These are phyloP conservation scores for Lineus longissimus DNA, from an alignment of 1,140 invertebrate species.

Conservation along the genomic window DNA sequence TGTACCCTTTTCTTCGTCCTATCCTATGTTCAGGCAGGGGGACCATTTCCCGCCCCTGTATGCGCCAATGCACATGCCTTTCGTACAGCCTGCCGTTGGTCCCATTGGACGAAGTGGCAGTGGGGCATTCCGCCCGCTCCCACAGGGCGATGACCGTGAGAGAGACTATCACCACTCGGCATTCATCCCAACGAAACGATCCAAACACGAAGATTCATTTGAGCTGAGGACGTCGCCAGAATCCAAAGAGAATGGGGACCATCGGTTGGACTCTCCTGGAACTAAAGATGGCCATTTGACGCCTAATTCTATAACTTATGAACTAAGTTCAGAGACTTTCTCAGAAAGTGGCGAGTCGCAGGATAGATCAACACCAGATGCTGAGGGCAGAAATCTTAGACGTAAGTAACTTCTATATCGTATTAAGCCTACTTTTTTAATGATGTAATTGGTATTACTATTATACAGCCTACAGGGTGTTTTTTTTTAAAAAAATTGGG, in stretches of 20 bases:
- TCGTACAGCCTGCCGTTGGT: slow-evolving; percentile 31
- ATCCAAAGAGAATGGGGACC: neutral
- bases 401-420: slow-evolving; percentile 32
- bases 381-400: slow-evolving; percentile 42
- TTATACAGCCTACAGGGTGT: no score
- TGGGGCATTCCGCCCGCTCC: slow-evolving; percentile 42
- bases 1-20: slow-evolving; percentile 33
- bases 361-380: slow-evolving; percentile 43
- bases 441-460: no score
- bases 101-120: slow-evolving; percentile 33
- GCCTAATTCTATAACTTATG: slow-evolving; percentile 17
- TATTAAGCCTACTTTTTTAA: no score
- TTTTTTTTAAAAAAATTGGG: no score
- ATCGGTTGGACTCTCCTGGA: neutral
- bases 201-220: slow-evolving; percentile 34
- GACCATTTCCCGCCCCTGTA: slow-evolving; percentile 44
- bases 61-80: slow-evolving; percentile 34
- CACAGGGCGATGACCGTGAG: slow-evolving; percentile 23
- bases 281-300: neutral
- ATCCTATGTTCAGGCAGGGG: slow-evolving; percentile 41
- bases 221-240: neutral
- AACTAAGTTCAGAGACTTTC: slow-evolving; percentile 40
- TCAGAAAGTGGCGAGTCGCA: slow-evolving; percentile 37
- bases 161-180: slow-evolving; percentile 42
- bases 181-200: slow-evolving; percentile 41